These are phyloP conservation scores for Coptodon bakossiorum DNA, from an alignment of 2,113 vertebrate genomes.

Conservation along the genomic window DNA sequence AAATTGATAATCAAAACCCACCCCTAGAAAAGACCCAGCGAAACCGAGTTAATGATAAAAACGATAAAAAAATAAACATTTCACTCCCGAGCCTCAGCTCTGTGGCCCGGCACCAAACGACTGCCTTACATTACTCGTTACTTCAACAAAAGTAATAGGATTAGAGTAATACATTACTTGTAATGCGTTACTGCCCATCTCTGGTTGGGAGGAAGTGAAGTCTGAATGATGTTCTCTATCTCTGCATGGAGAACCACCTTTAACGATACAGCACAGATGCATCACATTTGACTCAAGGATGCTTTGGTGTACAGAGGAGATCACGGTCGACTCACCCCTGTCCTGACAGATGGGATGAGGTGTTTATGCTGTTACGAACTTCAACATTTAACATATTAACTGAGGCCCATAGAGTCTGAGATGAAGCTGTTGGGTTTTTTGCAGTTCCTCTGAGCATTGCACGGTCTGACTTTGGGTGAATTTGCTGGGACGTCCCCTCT, in stretches of 20 bases:
- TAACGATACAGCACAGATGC: background rate
- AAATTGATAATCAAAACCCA: background rate
- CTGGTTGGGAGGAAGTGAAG: background rate
- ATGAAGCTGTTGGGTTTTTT: background rate
- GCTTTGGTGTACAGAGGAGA: background rate
- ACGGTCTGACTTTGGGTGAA: background rate
- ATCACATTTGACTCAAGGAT: background rate
- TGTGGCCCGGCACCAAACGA: background rate
- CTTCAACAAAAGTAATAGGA: background rate
- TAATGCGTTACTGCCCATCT: background rate
- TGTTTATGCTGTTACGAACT: background rate
- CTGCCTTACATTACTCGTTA: background rate
- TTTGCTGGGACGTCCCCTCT: background rate
- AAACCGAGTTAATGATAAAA: background rate
- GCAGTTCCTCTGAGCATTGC: background rate
- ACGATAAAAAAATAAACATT: background rate
- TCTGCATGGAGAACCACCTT: background rate
- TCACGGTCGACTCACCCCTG: background rate
- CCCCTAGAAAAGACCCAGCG: fast-evolving
- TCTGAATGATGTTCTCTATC: background rate
- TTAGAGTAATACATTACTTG: background rate
- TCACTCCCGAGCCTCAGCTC: background rate
- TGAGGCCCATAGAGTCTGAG: background rate
- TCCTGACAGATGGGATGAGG: background rate
- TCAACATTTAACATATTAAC: background rate